phyloP scores from a whole-genome alignment of 2,888 invertebrate species.

The Cataglyphis cursor region DNA sequence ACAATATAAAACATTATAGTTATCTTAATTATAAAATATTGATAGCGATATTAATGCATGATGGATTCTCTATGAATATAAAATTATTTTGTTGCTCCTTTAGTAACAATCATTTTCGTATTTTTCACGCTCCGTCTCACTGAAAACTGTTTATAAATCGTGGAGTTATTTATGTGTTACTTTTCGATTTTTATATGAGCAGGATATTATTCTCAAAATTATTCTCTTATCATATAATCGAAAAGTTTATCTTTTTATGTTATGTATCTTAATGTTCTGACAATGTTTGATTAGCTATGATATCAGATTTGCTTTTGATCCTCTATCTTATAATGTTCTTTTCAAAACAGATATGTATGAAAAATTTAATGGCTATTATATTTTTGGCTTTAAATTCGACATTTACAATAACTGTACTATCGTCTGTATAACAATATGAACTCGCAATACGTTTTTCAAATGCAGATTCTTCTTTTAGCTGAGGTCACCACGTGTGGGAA shows the following conservation, averaged over 20 bases:
- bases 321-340: constrained; percentile 26
- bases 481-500: constrained; percentile 74
- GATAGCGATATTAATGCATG: constrained; percentile 65
- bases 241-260: constrained; percentile 12
- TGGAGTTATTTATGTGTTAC: constrained; percentile 9
- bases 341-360: constrained; percentile 39
- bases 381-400: constrained; percentile 25
- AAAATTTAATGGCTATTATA: constrained; percentile 40
- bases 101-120: constrained; percentile 35
- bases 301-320: constrained; percentile 49
- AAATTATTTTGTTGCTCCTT: constrained; percentile 59
- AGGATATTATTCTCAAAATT: constrained; percentile 7
- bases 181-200: constrained; percentile 31
- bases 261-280: constrained; percentile 2
- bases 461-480: constrained; percentile 43
- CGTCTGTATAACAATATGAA: not conserved
- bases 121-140: constrained; percentile 31
- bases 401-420: constrained; percentile 1
- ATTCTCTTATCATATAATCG: constrained; percentile 11
- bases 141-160: not conserved
- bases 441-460: constrained; percentile 14
- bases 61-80: constrained; percentile 63
- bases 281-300: constrained; percentile 43
- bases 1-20: constrained; percentile 77
- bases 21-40: constrained; percentile 75